Percentiles rank a stretch among this genome's conserved stretches.
phyloP scores from a whole-genome alignment of 2,888 invertebrate species.

The Amitus sp. region DNA sequence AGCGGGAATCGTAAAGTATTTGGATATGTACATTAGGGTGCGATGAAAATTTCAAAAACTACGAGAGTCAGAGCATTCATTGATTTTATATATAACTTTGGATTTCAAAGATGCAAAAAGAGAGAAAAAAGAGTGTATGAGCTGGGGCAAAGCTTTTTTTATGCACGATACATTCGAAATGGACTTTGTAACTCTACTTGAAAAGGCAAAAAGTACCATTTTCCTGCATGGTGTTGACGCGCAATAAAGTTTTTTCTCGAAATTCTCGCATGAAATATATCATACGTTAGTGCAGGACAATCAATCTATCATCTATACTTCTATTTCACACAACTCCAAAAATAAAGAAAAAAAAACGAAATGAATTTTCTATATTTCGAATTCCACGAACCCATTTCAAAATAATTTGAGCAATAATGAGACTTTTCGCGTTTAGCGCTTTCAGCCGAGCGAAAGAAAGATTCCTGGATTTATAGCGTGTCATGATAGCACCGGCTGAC shows the following conservation, averaged over 20 bases:
- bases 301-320: too few relatives aligned
- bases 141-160: background rate
- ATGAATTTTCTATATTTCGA: background rate
- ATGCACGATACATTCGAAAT: background rate
- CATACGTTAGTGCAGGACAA: background rate
- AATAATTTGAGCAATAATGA: background rate
- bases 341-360: background rate
- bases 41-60: slow-evolving; percentile 5
- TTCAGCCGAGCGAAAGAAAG: slow-evolving; percentile 29
- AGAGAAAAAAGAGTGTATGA: background rate
- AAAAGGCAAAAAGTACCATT: too few relatives aligned
- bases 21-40: slow-evolving; percentile 17
- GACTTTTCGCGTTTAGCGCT: slow-evolving; percentile 20
- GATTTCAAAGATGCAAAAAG: slow-evolving; percentile 1
- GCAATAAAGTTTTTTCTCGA: background rate
- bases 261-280: too few relatives aligned
- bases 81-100: background rate
- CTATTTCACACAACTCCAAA: background rate
- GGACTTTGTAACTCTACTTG: background rate
- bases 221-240: background rate
- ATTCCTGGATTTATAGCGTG: slow-evolving; percentile 40
- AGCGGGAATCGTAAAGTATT: slow-evolving; percentile 25
- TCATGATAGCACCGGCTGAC: slow-evolving; percentile 39
- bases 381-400: background rate
- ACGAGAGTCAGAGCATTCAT: background rate